Evolutionary conservation across 2,888 invertebrate genomes (phyloP), one percentile per base, ranked within the genome.

Genomic region (Mesochorus sp.): DNA sequence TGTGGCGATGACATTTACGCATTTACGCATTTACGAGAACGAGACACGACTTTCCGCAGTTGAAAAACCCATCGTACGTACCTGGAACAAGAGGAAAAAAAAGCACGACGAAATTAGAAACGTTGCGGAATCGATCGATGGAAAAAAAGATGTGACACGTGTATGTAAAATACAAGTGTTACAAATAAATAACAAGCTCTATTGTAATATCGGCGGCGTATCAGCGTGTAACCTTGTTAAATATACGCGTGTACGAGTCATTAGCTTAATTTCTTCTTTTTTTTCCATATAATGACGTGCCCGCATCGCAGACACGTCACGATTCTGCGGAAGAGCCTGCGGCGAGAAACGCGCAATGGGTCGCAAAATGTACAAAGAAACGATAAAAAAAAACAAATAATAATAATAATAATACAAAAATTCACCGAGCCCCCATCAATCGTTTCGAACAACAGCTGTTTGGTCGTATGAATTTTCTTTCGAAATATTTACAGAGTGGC

Each of bases 51-150:
- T 47, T 24, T 24, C 47, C 12, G 14, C 3, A 19, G 8, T 14
- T 21, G 2, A 0, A 10, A 59, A 66, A 57, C 61, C 59, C 61
- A 61, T 78, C 73, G 70, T 64, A 81, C 82, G 44, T 81, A 82
- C 82, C 81, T 81, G 80, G 4, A 80, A 83, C 80, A 81, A 10
- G 42, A 31, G 24, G 79, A n/a, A 64, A 49, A 67, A 39, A 34
- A 49, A 6, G 64, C 6, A 3, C 10, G 34, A 8, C 14, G 31
- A 5, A 49, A 28, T 77, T 70, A 64, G 34, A 67, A 51, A 44
- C n/a, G n/a, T n/a, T n/a, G n/a, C 55, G 31, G 44, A 67, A 19
- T 17, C 49, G 71, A 73, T 76, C 64, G 34, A n/a, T 34, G 24
- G 8, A n/a, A 34, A 57, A 57, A 12, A 53, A 53, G 24, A 31